These are phyloP conservation scores for Tetramorium parvispinum DNA, from an alignment of 1,140 invertebrate genomes.

Conservation along the genomic window DNA sequence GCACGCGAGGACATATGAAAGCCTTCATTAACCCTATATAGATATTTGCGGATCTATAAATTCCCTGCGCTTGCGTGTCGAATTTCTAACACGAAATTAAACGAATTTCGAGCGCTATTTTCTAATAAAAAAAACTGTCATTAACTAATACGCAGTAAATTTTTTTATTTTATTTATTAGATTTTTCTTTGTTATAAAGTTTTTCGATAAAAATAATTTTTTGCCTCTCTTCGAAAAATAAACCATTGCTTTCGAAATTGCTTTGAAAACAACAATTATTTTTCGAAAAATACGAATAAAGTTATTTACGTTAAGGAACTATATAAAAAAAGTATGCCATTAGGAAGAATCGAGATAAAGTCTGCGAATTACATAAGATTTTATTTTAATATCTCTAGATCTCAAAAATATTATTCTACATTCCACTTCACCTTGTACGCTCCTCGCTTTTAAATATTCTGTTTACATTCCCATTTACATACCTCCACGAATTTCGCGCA, in stretches of 20 bases:
- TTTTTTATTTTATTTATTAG: background rate
- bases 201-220: background rate
- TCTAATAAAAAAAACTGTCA: background rate
- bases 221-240: background rate
- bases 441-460: background rate
- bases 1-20: conserved; percentile 36
- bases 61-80: background rate
- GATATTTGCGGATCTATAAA: conserved; percentile 29
- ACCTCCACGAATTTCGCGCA: background rate
- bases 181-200: background rate
- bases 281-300: background rate
- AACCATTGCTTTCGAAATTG: background rate
- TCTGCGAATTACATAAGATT: background rate
- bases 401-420: background rate
- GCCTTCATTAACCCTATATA: conserved; percentile 44
- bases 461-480: conserved; percentile 22
- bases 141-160: background rate
- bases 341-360: background rate
- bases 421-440: background rate
- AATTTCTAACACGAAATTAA: background rate
- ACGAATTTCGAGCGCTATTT: background rate
- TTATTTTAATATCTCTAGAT: background rate
- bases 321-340: no score
- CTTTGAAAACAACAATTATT: background rate
- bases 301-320: no score